Evolutionary conservation across 64 coral and sea anemone genomes (phyloP).

Genomic region (Orbicella faveolata): DNA sequence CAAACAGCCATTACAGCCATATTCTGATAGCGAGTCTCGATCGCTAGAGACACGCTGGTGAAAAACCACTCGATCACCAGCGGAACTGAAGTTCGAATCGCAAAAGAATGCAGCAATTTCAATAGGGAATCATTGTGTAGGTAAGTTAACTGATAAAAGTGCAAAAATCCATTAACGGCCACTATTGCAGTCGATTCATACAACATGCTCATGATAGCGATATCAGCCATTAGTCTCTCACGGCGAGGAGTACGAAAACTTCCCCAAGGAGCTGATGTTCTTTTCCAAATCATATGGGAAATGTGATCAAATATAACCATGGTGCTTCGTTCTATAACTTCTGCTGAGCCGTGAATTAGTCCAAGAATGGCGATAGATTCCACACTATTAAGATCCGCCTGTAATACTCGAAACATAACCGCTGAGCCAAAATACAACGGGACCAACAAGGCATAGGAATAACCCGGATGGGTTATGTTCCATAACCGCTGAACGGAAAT

Average conservation of each 20-base stretch:
- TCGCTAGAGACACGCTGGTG: background rate
- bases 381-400: background rate
- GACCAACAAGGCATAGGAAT: background rate
- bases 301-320: background rate
- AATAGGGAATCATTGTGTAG: background rate
- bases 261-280: background rate
- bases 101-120: background rate
- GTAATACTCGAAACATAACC: background rate
- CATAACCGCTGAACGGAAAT: too few relatives aligned
- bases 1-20: background rate
- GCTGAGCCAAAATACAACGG: background rate
- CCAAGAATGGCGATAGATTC: background rate
- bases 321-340: background rate
- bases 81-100: background rate
- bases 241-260: background rate
- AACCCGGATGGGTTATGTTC: background rate
- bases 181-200: background rate
- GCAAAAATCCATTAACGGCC: background rate
- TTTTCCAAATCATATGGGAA: background rate
- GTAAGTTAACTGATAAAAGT: background rate
- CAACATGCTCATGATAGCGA: background rate
- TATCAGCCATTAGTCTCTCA: slow-evolving; percentile 1
- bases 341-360: background rate
- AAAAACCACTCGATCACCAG: background rate
- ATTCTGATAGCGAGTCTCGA: background rate